Evolutionary conservation across 2,797 vertebrate species (phyloP).

Genomic region (Notamacropus eugenii): DNA sequence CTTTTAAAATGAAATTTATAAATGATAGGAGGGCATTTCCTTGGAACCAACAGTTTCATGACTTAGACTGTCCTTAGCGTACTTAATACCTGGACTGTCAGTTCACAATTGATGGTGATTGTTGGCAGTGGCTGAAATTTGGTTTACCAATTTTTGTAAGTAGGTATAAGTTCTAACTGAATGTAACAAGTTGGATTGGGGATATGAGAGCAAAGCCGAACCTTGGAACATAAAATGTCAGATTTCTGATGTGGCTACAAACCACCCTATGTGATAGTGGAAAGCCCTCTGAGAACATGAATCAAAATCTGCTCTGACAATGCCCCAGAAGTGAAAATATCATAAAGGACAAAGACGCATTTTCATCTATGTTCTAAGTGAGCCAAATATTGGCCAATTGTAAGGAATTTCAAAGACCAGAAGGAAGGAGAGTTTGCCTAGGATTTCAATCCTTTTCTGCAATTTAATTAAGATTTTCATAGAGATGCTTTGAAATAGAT

Average conservation of each 20-base stretch:
- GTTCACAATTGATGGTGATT: too few relatives aligned
- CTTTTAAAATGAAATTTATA: background rate
- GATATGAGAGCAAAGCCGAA: background rate
- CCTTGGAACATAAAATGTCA: background rate
- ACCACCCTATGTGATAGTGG: background rate
- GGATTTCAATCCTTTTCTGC: background rate
- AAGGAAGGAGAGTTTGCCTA: background rate
- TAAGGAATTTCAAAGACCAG: background rate
- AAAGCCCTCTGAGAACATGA: background rate
- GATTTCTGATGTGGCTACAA: background rate
- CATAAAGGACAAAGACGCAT: background rate
- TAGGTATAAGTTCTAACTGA: too few relatives aligned
- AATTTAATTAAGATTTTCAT: background rate
- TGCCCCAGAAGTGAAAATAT: background rate
- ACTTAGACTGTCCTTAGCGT: too few relatives aligned
- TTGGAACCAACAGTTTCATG: too few relatives aligned
- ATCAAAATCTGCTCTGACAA: background rate
- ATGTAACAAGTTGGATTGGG: background rate
- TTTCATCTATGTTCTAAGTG: background rate
- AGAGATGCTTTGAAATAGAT: background rate
- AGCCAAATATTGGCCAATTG: background rate
- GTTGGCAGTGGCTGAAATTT: too few relatives aligned
- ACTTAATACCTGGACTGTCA: too few relatives aligned
- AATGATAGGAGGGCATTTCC: fast-evolving
- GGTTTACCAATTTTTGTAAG: too few relatives aligned